Evolutionary conservation across 1,140 invertebrate species (phyloP).

Genomic region (Drosophila takahashii): DNA sequence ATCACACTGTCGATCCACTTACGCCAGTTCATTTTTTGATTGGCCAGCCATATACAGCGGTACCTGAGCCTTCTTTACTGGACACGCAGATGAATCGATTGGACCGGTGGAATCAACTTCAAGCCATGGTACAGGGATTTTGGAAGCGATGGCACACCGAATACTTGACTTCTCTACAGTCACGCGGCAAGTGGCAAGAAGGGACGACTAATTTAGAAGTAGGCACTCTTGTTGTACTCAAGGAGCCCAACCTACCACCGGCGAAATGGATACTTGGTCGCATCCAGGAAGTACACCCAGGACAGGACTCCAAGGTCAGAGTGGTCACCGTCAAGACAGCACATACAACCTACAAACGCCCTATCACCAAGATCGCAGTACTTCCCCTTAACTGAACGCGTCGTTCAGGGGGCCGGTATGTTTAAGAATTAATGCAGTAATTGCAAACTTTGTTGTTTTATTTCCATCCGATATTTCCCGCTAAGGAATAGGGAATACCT

Average conservation of each 20-base stretch:
- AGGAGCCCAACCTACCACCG: conserved; percentile 7
- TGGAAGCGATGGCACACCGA: background rate
- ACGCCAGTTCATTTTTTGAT: no score
- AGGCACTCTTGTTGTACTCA: background rate
- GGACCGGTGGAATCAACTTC: background rate
- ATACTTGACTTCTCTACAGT: background rate
- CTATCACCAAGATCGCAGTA: background rate
- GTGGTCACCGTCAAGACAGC: background rate
- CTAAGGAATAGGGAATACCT: no score
- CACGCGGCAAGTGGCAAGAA: background rate
- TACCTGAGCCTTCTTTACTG: background rate
- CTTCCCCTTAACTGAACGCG: background rate
- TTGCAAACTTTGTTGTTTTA: no score
- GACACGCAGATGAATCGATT: background rate
- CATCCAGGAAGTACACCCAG: conserved; percentile 3
- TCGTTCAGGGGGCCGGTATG: conserved; percentile 3
- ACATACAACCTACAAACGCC: background rate
- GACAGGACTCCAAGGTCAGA: background rate
- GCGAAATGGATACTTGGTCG: conserved; percentile 8
- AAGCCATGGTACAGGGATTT: background rate
- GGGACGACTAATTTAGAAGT: no score
- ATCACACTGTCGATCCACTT: no score
- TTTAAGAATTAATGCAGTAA: background rate
- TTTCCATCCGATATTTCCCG: no score
- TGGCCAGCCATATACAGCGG: no score